Percentiles rank a stretch among this genome's conserved stretches.
phyloP scores from a whole-genome alignment of 2,888 invertebrate genomes.

The Busseola fusca region DNA sequence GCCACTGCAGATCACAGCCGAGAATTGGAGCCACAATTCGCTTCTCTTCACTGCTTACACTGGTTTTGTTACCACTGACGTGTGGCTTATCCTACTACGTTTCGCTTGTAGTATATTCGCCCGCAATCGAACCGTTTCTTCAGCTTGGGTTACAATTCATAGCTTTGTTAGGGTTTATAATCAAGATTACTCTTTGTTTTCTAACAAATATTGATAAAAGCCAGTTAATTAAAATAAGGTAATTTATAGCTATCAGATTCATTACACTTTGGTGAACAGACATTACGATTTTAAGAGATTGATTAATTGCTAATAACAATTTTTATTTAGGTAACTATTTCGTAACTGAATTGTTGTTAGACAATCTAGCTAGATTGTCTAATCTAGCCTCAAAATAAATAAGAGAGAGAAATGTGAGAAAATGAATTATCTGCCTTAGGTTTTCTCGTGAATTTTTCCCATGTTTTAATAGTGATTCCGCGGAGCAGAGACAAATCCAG shows the following conservation, averaged over 20 bases:
- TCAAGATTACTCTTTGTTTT: slow-evolving; percentile 39
- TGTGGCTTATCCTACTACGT: background rate
- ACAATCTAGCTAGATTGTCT: too few relatives aligned
- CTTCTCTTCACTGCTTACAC: too few relatives aligned
- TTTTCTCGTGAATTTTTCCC: too few relatives aligned
- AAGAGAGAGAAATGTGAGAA: too few relatives aligned
- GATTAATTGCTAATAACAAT: slow-evolving; percentile 3
- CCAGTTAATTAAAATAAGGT: slow-evolving; percentile 38
- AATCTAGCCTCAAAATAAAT: too few relatives aligned
- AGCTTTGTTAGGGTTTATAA: slow-evolving; percentile 30
- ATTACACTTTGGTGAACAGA: background rate
- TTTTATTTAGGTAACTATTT: background rate
- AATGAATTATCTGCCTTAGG: too few relatives aligned
- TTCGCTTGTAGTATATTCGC: background rate
- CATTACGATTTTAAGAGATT: background rate
- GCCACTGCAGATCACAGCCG: too few relatives aligned
- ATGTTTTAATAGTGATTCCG: too few relatives aligned
- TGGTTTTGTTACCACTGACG: background rate
- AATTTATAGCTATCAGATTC: slow-evolving; percentile 22
- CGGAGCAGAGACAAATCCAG: too few relatives aligned
- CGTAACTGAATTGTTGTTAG: background rate
- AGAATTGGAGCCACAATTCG: too few relatives aligned
- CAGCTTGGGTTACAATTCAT: slow-evolving; percentile 13
- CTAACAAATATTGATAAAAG: slow-evolving; percentile 40
- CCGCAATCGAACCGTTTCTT: background rate